Evolutionary conservation across 2,888 invertebrate species (phyloP).

Genomic region (Tricholauxania praeusta): DNA sequence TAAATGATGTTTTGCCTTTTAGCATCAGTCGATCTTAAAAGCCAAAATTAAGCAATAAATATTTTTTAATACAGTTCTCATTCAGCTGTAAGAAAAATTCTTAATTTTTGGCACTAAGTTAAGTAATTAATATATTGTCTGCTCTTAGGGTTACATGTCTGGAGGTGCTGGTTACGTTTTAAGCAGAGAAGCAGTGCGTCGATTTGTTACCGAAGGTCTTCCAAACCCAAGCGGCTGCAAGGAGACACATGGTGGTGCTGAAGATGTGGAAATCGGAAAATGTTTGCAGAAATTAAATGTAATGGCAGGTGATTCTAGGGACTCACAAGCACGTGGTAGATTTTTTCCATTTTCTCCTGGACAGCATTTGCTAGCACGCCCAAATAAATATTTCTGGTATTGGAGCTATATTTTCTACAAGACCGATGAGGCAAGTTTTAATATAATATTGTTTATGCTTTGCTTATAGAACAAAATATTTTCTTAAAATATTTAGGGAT

Average conservation of each 20-base stretch:
- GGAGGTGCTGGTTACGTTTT: slow-evolving; percentile 96
- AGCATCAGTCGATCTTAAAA: no score
- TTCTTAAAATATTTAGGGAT: no score
- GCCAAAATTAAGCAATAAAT: no score
- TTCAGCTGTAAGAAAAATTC: no score
- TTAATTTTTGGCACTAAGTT: no score
- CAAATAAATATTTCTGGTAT: slow-evolving; percentile 91
- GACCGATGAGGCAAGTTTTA: slow-evolving; percentile 74
- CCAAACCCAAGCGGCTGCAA: slow-evolving; percentile 72
- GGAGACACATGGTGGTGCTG: slow-evolving; percentile 69
- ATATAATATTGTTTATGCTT: neutral
- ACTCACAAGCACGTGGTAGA: slow-evolving; percentile 85
- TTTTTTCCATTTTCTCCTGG: slow-evolving; percentile 98
- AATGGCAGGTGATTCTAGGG: slow-evolving; percentile 89
- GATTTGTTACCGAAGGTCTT: slow-evolving; percentile 82
- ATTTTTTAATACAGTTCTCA: no score
- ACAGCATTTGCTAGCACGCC: slow-evolving; percentile 92
- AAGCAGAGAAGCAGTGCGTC: slow-evolving; percentile 82
- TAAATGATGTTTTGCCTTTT: no score
- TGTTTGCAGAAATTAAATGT: slow-evolving; percentile 88
- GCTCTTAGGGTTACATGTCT: slow-evolving; percentile 84
- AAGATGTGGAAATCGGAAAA: slow-evolving; percentile 73
- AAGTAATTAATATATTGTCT: neutral
- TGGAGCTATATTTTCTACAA: slow-evolving; percentile 97
- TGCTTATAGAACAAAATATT: no score